Evolutionary conservation across 2,113 vertebrate species (phyloP).

Genomic region (Ornithorhynchus anatinus): DNA sequence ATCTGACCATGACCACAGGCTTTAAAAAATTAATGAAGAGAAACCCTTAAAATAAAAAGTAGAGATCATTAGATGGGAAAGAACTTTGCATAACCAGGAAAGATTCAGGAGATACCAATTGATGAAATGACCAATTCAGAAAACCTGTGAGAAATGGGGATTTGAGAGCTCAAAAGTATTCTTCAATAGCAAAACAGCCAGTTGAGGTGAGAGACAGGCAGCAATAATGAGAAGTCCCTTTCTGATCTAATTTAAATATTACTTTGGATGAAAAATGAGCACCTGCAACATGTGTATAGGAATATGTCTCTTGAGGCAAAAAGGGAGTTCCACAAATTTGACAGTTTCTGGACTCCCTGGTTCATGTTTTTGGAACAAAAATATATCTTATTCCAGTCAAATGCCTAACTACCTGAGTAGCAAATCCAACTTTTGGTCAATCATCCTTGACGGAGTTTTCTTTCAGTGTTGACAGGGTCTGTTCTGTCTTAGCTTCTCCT

Average conservation of each 20-base stretch:
- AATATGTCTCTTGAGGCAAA: neutral
- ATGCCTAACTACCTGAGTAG: neutral
- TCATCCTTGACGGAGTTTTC: neutral
- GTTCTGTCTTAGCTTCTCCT: neutral
- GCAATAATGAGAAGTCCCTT: neutral
- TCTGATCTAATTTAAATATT: neutral
- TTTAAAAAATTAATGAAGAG: too few relatives aligned
- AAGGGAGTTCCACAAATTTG: neutral
- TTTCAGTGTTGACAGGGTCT: neutral
- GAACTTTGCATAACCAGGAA: too few relatives aligned
- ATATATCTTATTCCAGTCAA: neutral
- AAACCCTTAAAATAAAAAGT: too few relatives aligned
- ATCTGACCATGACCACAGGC: too few relatives aligned
- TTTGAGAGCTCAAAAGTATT: too few relatives aligned
- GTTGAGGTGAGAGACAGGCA: neutral
- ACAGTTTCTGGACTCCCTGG: neutral
- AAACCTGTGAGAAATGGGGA: too few relatives aligned
- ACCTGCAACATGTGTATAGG: neutral
- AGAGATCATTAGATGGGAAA: too few relatives aligned
- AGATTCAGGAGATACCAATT: too few relatives aligned
- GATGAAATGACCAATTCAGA: too few relatives aligned
- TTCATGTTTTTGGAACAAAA: neutral
- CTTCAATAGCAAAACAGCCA: neutral
- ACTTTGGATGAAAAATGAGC: neutral
- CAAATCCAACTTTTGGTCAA: neutral